phyloP scores from a whole-genome alignment of 2,113 vertebrate genomes.

The Cinclus cinclus region DNA sequence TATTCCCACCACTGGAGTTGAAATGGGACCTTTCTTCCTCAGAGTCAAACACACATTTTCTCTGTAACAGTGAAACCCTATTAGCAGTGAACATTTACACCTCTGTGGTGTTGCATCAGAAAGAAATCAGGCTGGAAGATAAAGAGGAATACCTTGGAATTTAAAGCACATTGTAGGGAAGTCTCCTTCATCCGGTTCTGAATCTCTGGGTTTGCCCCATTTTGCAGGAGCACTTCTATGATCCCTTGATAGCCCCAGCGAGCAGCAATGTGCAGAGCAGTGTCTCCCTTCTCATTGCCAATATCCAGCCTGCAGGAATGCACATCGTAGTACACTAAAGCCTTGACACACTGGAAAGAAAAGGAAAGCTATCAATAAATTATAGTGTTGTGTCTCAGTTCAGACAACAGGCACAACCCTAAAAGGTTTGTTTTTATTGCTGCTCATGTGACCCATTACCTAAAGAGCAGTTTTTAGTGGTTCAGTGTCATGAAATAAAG shows the following conservation, averaged over 20 bases:
- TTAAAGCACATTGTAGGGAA: constrained; percentile 87
- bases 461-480: background rate
- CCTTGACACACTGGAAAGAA: constrained; percentile 91
- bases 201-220: constrained; percentile 81
- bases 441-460: background rate
- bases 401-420: background rate
- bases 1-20: background rate
- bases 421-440: background rate
- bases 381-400: background rate
- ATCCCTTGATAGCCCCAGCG: constrained; percentile 96
- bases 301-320: constrained; percentile 85
- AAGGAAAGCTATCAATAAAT: constrained; percentile 22
- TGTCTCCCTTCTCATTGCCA: constrained; percentile 93
- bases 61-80: background rate
- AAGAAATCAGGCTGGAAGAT: background rate
- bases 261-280: constrained; percentile 89
- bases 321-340: constrained; percentile 91
- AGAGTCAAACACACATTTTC: background rate
- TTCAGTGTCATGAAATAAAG: background rate
- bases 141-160: constrained; percentile 85
- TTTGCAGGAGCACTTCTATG: constrained; percentile 91
- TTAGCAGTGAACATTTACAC: background rate
- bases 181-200: constrained; percentile 88
- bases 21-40: background rate
- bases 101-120: background rate